Evolutionary conservation across 2,113 vertebrate genomes (phyloP).

Genomic region (Myanophis thanlyinensis): DNA sequence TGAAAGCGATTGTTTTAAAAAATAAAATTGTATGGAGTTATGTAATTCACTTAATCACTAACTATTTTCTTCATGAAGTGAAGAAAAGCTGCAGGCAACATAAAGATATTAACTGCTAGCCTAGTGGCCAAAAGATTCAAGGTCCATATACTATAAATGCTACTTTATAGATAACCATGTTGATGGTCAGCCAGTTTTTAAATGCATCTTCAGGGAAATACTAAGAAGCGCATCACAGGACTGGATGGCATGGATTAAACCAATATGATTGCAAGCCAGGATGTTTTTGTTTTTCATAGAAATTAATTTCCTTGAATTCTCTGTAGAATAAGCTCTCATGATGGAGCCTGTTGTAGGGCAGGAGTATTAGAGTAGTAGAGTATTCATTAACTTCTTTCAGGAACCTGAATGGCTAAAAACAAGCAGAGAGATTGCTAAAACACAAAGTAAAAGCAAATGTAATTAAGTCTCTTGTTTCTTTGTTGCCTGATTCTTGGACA

Average conservation of each 20-base stretch:
- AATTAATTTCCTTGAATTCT: background rate
- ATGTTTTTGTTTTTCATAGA: background rate
- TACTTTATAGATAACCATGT: background rate
- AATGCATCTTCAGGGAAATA: background rate
- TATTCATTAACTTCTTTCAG: background rate
- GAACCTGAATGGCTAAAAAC: background rate
- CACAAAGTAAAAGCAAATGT: background rate
- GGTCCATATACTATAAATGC: background rate
- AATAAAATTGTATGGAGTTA: background rate
- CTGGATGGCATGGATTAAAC: background rate
- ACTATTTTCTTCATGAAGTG: background rate
- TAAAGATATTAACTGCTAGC: background rate
- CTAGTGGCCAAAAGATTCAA: background rate
- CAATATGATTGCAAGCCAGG: background rate
- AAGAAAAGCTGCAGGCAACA: background rate
- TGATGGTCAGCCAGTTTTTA: background rate
- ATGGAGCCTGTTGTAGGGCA: background rate
- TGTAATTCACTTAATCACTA: background rate
- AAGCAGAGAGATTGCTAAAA: background rate
- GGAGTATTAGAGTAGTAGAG: background rate
- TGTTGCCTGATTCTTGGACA: background rate
- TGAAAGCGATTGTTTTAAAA: background rate
- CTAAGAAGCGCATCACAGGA: background rate
- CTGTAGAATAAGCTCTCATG: background rate
- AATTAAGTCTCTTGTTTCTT: background rate